Percentiles rank a stretch among this genome's conserved stretches.
phyloP scores from a whole-genome alignment of 37 sponge, comb jelly and placozoan genomes.

The Geodia barretti region DNA sequence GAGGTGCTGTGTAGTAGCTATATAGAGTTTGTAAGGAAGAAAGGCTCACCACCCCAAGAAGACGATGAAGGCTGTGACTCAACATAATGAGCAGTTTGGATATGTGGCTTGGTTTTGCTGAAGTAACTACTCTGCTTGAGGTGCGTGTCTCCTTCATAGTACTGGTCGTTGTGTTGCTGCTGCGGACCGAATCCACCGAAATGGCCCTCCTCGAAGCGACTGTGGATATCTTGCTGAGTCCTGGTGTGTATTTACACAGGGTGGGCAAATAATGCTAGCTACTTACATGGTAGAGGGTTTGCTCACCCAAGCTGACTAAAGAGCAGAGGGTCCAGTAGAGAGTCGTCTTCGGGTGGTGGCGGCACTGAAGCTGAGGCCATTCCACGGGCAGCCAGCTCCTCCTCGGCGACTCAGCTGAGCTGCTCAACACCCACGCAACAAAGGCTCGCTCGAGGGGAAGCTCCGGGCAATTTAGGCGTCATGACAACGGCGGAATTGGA shows the following conservation, averaged over 20 bases:
- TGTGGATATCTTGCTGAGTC: too few species aligned
- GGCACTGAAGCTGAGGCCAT: conserved; percentile 56
- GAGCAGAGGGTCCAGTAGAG: conserved; percentile 30
- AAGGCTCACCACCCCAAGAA: background rate
- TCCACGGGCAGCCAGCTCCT: background rate
- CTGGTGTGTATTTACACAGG: too few species aligned
- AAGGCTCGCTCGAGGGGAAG: background rate
- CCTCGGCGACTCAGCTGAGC: background rate
- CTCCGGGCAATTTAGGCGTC: background rate
- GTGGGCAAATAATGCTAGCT: background rate
- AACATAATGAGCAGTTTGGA: too few species aligned
- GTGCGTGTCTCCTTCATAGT: too few species aligned
- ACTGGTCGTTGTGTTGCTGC: too few species aligned
- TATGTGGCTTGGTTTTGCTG: too few species aligned
- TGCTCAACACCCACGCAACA: background rate
- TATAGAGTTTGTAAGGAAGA: too few species aligned
- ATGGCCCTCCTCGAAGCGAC: too few species aligned
- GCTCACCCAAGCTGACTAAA: conserved; percentile 22
- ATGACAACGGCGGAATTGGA: background rate
- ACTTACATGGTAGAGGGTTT: background rate
- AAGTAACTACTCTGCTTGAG: too few species aligned
- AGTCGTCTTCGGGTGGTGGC: conserved; percentile 54
- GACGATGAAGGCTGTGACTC: too few species aligned
- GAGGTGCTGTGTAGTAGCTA: too few species aligned
- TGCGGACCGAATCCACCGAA: too few species aligned